A percentile compares a stretch with the other conserved stretches of the same genome.
Conservation (phyloP, 2,888 invertebrate genomes). For the Augiades crinisus region DNA sequence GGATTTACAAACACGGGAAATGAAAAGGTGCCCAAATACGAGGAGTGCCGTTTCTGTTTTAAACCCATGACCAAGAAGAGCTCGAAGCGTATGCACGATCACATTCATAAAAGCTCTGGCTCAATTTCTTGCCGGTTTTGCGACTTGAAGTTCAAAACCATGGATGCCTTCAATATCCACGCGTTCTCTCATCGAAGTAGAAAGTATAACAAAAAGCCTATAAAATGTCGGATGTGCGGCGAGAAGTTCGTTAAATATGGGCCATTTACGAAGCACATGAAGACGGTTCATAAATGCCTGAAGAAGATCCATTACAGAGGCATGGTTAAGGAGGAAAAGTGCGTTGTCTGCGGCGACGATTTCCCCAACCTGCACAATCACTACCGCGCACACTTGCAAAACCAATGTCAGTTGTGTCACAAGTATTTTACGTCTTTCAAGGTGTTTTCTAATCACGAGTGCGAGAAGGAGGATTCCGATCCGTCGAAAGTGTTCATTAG, state of each 20-base stretch:
- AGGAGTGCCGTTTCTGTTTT: constrained; percentile 75
- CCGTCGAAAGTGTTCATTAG: constrained; percentile 62
- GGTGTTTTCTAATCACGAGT: constrained; percentile 57
- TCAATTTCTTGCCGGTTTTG: constrained; percentile 76
- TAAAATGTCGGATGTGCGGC: constrained; percentile 65
- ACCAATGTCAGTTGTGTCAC: constrained; percentile 73
- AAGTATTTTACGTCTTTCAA: constrained; percentile 70
- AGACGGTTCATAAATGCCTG: constrained; percentile 54
- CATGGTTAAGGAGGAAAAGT: constrained; percentile 73
- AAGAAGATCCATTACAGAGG: constrained; percentile 71
- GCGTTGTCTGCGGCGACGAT: constrained; percentile 80
- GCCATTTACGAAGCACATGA: constrained; percentile 70
- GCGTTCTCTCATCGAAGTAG: constrained; percentile 71
- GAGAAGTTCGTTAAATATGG: constrained; percentile 72
- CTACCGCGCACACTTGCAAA: constrained; percentile 80
- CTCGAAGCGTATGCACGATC: constrained; percentile 59
- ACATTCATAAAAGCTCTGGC: constrained; percentile 65
- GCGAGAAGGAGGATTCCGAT: constrained; percentile 60
- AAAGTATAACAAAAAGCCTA: constrained; percentile 69
- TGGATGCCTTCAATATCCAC: constrained; percentile 74
- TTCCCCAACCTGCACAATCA: constrained; percentile 84
- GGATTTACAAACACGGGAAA: constrained; percentile 33
- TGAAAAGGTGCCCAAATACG: constrained; percentile 47
- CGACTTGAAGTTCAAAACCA: constrained; percentile 69
- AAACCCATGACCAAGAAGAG: constrained; percentile 63